phyloP scores from a whole-genome alignment of 2,113 vertebrate genomes.

The Naja naja region DNA sequence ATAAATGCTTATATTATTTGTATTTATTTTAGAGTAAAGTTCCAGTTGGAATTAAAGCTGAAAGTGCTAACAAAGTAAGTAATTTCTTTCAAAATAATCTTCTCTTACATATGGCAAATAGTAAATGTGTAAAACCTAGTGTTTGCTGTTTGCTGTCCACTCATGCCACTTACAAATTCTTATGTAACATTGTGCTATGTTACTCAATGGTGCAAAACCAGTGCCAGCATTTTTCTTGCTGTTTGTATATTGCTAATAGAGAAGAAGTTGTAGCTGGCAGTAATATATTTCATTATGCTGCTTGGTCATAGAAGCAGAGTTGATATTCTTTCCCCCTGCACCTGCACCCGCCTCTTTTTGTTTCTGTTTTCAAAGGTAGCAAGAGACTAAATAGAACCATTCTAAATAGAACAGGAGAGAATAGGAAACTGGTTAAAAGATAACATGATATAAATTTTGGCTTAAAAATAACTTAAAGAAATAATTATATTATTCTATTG shows the following conservation, averaged over 20 bases:
- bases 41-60: slow-evolving; percentile 94
- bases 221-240: neutral
- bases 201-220: neutral
- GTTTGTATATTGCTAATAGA: neutral
- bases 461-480: neutral
- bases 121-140: neutral
- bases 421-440: neutral
- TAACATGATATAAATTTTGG: neutral
- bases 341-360: neutral
- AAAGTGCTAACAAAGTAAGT: slow-evolving; percentile 92
- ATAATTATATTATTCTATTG: neutral
- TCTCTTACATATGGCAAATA: neutral
- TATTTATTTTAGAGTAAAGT: slow-evolving; percentile 83
- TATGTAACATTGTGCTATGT: neutral
- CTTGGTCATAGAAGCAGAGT: neutral
- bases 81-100: neutral
- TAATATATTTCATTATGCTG: neutral
- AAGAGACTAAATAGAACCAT: neutral
- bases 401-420: neutral
- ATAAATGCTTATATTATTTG: neutral
- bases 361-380: neutral
- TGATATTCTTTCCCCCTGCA: neutral
- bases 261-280: neutral
- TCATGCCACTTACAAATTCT: neutral
- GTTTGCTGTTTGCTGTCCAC: neutral